Conservation (phyloP, 2,888 invertebrate species). For the Anoplius nigerrimus region DNA sequence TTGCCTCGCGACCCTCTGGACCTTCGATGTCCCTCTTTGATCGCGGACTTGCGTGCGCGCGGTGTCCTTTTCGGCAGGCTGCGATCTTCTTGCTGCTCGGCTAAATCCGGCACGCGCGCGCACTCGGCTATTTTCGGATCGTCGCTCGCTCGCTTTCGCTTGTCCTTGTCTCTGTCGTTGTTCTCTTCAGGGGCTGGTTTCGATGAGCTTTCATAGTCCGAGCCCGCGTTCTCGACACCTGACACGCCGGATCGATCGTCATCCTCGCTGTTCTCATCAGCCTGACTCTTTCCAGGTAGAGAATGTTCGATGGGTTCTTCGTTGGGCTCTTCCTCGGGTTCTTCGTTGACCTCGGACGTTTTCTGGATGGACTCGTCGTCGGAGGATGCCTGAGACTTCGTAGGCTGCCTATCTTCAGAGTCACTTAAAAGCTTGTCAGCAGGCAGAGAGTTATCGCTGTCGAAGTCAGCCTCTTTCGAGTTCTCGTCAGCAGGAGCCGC, state of each 20-base stretch:
- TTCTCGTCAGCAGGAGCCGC: not conserved
- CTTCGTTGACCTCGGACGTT: not conserved
- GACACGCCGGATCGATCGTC: no score
- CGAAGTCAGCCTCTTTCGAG: slow-evolving; percentile 45
- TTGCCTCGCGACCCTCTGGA: slow-evolving; percentile 18
- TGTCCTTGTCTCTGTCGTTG: not conserved
- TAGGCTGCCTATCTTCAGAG: not conserved
- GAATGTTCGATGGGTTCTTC: not conserved
- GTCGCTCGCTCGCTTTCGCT: not conserved
- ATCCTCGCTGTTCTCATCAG: slow-evolving; percentile 18
- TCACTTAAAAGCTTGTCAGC: not conserved
- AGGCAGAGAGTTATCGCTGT: slow-evolving; percentile 19
- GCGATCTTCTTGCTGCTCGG: not conserved
- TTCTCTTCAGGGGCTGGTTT: not conserved
- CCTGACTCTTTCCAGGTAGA: no score
- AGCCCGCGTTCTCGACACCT: no score
- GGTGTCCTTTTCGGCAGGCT: slow-evolving; percentile 21
- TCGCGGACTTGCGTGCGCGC: slow-evolving; percentile 1
- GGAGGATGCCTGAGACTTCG: not conserved
- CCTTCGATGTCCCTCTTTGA: slow-evolving; percentile 31
- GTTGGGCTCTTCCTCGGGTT: not conserved
- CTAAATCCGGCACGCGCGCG: not conserved
- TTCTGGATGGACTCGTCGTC: not conserved
- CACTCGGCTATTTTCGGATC: not conserved
- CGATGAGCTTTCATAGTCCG: not conserved